Evolutionary conservation across 2,113 vertebrate species (phyloP).

Genomic region (Eudorcas thomsonii): DNA sequence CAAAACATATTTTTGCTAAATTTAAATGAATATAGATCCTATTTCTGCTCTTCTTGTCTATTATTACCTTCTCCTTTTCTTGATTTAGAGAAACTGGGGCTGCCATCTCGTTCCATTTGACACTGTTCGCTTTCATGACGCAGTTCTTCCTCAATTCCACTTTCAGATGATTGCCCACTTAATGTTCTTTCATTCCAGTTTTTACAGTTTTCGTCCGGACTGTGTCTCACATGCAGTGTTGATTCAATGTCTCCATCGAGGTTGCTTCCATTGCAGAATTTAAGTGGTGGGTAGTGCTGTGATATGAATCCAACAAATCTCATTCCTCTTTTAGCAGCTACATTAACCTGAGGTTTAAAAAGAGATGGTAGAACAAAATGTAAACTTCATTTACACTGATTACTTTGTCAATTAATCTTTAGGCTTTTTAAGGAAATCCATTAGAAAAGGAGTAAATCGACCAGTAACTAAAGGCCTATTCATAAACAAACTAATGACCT

Average conservation of each 20-base stretch:
- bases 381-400: not conserved
- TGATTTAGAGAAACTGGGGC: conserved; percentile 54
- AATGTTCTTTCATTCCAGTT: conserved; percentile 75
- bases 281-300: conserved; percentile 80
- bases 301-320: conserved; percentile 92
- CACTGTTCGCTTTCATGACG: conserved; percentile 65
- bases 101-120: conserved; percentile 70
- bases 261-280: conserved; percentile 79
- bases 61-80: conserved; percentile 80
- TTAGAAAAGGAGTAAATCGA: not conserved
- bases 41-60: not conserved
- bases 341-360: conserved; percentile 86
- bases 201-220: conserved; percentile 75
- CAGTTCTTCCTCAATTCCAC: conserved; percentile 78
- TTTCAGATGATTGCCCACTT: conserved; percentile 77
- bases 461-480: not conserved
- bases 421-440: not conserved
- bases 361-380: conserved; percentile 21
- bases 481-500: not conserved
- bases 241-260: conserved; percentile 69
- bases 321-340: conserved; percentile 88
- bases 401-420: not conserved
- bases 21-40: not conserved
- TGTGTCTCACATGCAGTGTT: not conserved
- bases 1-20: not conserved